A percentile compares a stretch with the other conserved stretches of the same genome.
phyloP scores from a whole-genome alignment of 2,113 vertebrate species.

The Emydura subglobosa region DNA sequence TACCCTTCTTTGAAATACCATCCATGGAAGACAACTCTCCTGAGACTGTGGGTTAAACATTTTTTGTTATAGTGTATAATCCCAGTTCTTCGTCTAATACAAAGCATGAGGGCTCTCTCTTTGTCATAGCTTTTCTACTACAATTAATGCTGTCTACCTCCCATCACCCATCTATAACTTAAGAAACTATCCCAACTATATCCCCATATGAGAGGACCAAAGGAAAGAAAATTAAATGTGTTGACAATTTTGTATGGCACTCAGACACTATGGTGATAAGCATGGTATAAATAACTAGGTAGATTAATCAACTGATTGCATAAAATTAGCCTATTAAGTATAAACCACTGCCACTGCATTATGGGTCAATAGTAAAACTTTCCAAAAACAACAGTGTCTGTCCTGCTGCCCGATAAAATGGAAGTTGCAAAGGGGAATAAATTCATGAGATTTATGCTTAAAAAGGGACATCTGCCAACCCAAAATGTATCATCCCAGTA shows the following conservation, averaged over 20 bases:
- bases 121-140: neutral
- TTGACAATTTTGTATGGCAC: neutral
- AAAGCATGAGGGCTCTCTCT: neutral
- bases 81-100: neutral
- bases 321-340: neutral
- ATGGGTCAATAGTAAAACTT: neutral
- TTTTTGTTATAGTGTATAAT: neutral
- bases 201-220: neutral
- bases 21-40: neutral
- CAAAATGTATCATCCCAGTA: neutral
- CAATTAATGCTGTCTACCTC: neutral
- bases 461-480: slow-evolving; percentile 22
- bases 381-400: neutral
- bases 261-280: neutral
- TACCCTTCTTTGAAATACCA: neutral
- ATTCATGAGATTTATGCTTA: slow-evolving; percentile 43
- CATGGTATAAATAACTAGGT: neutral
- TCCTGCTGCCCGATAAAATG: slow-evolving; percentile 16
- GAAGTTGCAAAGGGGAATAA: slow-evolving; percentile 39
- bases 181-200: neutral
- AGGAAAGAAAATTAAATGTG: neutral
- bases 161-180: neutral
- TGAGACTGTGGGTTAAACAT: neutral
- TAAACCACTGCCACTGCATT: neutral
- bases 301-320: neutral